These are phyloP conservation scores for Neoaliturus tenellus DNA, from an alignment of 2,888 invertebrate genomes.

Conservation along the genomic window DNA sequence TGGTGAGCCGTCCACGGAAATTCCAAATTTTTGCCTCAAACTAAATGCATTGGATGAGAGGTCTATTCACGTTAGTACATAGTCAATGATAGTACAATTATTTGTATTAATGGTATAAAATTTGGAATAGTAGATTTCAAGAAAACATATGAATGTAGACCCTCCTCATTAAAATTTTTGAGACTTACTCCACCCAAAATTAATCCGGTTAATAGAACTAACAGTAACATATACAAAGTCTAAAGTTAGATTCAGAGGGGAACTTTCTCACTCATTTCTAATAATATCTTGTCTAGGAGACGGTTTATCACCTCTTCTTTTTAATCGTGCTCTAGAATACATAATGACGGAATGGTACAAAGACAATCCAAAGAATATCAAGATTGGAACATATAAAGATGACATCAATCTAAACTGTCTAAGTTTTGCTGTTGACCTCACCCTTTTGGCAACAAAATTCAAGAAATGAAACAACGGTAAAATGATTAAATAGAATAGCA, in stretches of 20 bases:
- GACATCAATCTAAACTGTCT: constrained; percentile 15
- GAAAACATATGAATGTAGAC: too few species aligned
- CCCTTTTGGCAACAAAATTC: background rate
- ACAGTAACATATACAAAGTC: constrained; percentile 28
- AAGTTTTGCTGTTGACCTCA: constrained; percentile 3
- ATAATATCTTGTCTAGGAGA: background rate
- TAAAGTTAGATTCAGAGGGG: constrained; percentile 45
- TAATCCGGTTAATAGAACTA: constrained; percentile 43
- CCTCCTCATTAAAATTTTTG: too few species aligned
- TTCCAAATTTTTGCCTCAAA: too few species aligned
- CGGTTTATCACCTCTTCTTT: constrained; percentile 43
- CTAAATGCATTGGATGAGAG: too few species aligned
- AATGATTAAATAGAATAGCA: constrained; percentile 9
- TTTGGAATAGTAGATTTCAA: too few species aligned
- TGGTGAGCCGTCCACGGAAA: too few species aligned
- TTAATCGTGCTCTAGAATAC: constrained; percentile 42
- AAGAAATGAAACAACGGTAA: background rate
- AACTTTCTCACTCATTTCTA: constrained; percentile 23
- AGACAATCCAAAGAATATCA: constrained; percentile 24
- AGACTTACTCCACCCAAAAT: constrained; percentile 22
- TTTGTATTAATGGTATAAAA: too few species aligned
- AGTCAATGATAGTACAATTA: too few species aligned
- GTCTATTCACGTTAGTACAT: too few species aligned
- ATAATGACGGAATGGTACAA: constrained; percentile 32
- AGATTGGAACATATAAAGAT: constrained; percentile 21